phyloP scores from a whole-genome alignment of 2,113 vertebrate genomes.

The Myiozetetes cayanensis region DNA sequence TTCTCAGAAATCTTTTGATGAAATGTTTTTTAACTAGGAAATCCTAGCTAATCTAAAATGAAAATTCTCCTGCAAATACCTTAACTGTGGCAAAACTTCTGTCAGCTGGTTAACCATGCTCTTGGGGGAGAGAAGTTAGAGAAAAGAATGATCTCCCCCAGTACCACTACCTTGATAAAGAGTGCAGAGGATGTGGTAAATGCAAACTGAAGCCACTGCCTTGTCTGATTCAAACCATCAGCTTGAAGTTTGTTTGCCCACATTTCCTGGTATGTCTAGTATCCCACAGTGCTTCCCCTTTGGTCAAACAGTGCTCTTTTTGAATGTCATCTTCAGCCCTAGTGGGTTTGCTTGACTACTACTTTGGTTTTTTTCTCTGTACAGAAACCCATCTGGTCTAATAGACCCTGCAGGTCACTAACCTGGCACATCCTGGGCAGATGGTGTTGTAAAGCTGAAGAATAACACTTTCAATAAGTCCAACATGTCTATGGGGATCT shows the following conservation, averaged over 20 bases:
- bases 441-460: not conserved
- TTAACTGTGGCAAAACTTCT: not conserved
- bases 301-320: not conserved
- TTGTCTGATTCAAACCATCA: not conserved
- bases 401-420: not conserved
- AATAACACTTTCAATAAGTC: not conserved
- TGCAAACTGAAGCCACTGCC: not conserved
- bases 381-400: not conserved
- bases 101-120: not conserved
- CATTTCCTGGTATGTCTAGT: not conserved
- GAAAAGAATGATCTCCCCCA: not conserved
- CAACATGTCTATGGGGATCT: not conserved
- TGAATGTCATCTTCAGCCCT: not conserved
- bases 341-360: not conserved
- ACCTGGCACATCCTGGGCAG: not conserved
- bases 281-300: not conserved
- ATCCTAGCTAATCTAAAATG: not conserved
- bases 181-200: not conserved
- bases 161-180: not conserved
- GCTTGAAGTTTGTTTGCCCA: not conserved
- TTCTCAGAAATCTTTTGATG: not conserved
- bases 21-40: not conserved
- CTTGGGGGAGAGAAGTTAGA: not conserved
- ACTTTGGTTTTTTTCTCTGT: fast-evolving
- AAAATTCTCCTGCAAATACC: not conserved